Conservation (phyloP, 2,888 invertebrate species). For the Helobdella robusta region DNA sequence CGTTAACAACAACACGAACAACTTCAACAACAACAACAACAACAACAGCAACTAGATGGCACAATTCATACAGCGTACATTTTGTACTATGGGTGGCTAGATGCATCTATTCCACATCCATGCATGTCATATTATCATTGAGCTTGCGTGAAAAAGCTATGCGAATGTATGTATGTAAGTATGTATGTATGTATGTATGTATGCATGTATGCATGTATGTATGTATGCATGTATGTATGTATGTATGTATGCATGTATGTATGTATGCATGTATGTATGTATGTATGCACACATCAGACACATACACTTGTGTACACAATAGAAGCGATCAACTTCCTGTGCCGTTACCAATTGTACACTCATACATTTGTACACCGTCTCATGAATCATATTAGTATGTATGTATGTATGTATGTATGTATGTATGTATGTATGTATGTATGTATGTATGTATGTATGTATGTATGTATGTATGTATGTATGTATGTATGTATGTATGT, state of each 20-base stretch:
- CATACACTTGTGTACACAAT: background rate
- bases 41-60: too few relatives aligned
- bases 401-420: constrained; percentile 2
- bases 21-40: too few relatives aligned
- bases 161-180: background rate
- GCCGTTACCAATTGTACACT: background rate
- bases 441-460: constrained; percentile 11
- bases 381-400: background rate
- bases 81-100: too few relatives aligned
- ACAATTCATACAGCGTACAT: too few relatives aligned
- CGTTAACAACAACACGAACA: too few relatives aligned
- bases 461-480: constrained; percentile 11
- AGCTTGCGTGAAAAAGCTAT: too few relatives aligned
- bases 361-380: background rate
- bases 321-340: background rate
- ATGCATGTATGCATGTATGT: constrained; percentile 3
- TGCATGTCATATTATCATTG: too few relatives aligned
- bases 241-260: constrained; percentile 2
- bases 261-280: background rate
- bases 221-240: constrained; percentile 2
- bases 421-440: constrained; percentile 26
- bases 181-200: constrained; percentile 2
- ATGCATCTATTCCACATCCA: too few relatives aligned
- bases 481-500: constrained; percentile 11
- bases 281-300: background rate